Conservation (phyloP, 2,113 vertebrate species). For the Cyprichromis sp. region DNA sequence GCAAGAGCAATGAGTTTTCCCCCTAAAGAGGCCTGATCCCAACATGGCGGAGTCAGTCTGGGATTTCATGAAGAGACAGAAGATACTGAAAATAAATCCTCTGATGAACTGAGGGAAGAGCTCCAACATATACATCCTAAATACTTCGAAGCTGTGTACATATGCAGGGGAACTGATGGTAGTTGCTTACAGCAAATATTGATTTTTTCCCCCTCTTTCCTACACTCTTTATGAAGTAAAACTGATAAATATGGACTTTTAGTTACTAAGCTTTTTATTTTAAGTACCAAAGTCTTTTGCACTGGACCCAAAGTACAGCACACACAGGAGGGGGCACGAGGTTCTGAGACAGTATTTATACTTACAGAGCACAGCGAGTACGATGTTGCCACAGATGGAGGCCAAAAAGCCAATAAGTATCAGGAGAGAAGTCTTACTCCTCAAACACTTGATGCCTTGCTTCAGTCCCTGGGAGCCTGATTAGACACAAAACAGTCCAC, state of each 20-base stretch:
- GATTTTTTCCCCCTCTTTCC: background rate
- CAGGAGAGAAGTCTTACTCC: constrained; percentile 26
- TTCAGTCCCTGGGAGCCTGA: constrained; percentile 49
- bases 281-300: background rate
- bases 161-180: background rate
- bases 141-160: background rate
- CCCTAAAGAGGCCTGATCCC: background rate
- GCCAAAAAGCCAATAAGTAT: constrained; percentile 54
- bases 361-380: constrained; percentile 45
- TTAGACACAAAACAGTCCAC: constrained; percentile 36
- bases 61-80: background rate
- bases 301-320: background rate
- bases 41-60: background rate
- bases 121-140: background rate
- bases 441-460: constrained; percentile 30
- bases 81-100: background rate
- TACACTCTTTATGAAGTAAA: background rate
- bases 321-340: background rate
- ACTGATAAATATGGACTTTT: background rate
- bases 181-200: background rate
- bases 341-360: background rate
- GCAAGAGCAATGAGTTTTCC: background rate
- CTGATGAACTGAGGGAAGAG: background rate
- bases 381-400: constrained; percentile 44
- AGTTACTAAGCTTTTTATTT: background rate